Evolutionary conservation across 30 jellyfish, hydroid and myxozoan genomes (phyloP).

Genomic region (Hydractinia symbiolongicarpus): DNA sequence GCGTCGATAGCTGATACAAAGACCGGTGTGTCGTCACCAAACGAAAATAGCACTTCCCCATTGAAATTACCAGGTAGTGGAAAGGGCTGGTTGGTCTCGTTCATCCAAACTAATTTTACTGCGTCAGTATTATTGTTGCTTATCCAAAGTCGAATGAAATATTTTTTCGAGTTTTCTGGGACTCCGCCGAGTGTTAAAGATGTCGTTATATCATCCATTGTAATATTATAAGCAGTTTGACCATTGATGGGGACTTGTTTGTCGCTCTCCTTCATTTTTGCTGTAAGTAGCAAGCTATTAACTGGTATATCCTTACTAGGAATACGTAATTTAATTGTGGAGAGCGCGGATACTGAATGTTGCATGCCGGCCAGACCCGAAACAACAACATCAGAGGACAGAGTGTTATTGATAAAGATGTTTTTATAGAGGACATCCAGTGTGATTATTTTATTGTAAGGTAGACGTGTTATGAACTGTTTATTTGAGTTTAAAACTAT

Average conservation of each 20-base stretch:
- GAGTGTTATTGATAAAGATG: slow-evolving; percentile 7
- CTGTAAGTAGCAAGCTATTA: neutral
- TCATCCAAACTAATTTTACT: slow-evolving; percentile 1
- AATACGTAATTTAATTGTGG: neutral
- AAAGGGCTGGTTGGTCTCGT: neutral
- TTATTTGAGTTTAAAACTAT: neutral
- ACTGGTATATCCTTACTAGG: neutral
- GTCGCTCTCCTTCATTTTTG: neutral
- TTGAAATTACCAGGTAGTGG: neutral
- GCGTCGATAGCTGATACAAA: neutral
- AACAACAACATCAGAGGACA: slow-evolving; percentile 9
- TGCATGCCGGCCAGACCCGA: neutral
- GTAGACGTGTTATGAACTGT: slow-evolving; percentile 1
- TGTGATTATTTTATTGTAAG: slow-evolving; percentile 3
- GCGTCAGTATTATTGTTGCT: slow-evolving; percentile 13
- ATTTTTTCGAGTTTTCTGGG: neutral
- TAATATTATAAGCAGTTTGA: neutral
- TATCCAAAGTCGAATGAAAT: slow-evolving; percentile 13
- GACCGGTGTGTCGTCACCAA: neutral
- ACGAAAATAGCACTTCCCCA: neutral
- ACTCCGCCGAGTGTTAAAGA: neutral
- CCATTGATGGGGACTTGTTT: slow-evolving; percentile 3
- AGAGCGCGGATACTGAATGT: neutral
- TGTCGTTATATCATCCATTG: neutral
- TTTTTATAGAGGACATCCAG: neutral